Base-by-base conservation (phyloP, 2,888 invertebrate species). In the Cylindroiulus punctatus region DNA sequence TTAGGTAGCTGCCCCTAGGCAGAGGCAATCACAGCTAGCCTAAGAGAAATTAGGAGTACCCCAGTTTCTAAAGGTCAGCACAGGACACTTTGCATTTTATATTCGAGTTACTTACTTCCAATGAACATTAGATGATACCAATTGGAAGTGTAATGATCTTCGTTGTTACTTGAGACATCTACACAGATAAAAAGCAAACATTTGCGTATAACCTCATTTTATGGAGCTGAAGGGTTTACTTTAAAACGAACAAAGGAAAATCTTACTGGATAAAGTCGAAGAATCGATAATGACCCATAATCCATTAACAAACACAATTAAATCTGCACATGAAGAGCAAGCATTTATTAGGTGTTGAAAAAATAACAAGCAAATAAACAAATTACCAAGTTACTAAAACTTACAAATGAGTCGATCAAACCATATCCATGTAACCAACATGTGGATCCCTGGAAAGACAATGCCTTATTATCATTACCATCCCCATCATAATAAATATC, bases 251-350 rank as follows among this genome's bases (percentile, higher is more conserved):
- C 22, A 26, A 22, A 22, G 22, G 26, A 65, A 26, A n/a, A 26
- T 26, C 65, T 82, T 85, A 87, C 87, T 86, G 32, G 86, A 86
- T 19, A 86, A 47, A 26, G 87, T 47, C 5, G 94, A 92, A 84
- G 95, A 93, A 87, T 96, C 93, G 36, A 94, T 91, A 87, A 95
- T 92, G 94, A 96, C 94, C 57, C 95, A 94, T 30, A 95, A 89
- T 30, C 95, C 95, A 90, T 96, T 96, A 4, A 93, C 93, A 30
- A 95, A 90, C 82, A 96, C 95, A 0, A 95, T 90, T 1, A 94
- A 91, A 92, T 95, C 96, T 96, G 91, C 17, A 92, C 91, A 88
- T 87, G 88, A 87, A 82, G 14, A 81, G 40, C 17, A 81, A 22
- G 30, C 14, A 17, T n/a, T n/a, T n/a, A n/a, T n/a, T n/a, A 40